phyloP scores from a whole-genome alignment of 2,888 invertebrate species.

The Drosophila prolongata region DNA sequence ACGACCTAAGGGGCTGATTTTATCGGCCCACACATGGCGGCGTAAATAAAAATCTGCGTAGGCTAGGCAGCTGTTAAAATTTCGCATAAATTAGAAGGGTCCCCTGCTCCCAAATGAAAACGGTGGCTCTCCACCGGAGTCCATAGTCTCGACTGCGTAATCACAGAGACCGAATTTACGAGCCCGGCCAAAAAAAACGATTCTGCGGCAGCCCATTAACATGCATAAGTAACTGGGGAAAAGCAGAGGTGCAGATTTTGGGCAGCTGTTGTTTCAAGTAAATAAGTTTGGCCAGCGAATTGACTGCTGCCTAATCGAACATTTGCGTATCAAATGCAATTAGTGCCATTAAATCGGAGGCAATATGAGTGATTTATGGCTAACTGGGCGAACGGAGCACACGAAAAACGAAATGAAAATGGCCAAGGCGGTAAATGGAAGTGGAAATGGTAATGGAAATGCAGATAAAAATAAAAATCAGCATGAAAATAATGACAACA shows the following conservation, averaged over 20 bases:
- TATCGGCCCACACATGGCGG: slow-evolving; percentile 16
- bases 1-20: slow-evolving; percentile 15
- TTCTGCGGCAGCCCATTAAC: slow-evolving; percentile 30
- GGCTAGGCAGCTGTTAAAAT: slow-evolving; percentile 63
- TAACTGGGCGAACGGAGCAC: slow-evolving; percentile 9
- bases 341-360: slow-evolving; percentile 70
- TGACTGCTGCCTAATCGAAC: slow-evolving; percentile 61
- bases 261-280: slow-evolving; percentile 46
- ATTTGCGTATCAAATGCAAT: slow-evolving; percentile 77
- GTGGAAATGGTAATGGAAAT: slow-evolving; percentile 77
- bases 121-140: slow-evolving; percentile 13
- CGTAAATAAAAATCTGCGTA: slow-evolving; percentile 47
- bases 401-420: slow-evolving; percentile 39
- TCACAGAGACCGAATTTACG: slow-evolving; percentile 63
- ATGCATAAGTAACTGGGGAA: slow-evolving; percentile 43
- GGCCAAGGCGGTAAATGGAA: slow-evolving; percentile 39
- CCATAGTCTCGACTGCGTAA: slow-evolving; percentile 43
- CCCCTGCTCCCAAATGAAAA: slow-evolving; percentile 11
- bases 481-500: slow-evolving; percentile 78
- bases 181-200: slow-evolving; percentile 12
- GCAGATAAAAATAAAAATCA: slow-evolving; percentile 80
- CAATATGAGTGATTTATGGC: slow-evolving; percentile 73
- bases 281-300: slow-evolving; percentile 38
- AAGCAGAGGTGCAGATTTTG: slow-evolving; percentile 3
- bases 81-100: slow-evolving; percentile 69